These are phyloP conservation scores for Drosophila anomalata DNA, from an alignment of 2,888 invertebrate genomes.

Conservation along the genomic window DNA sequence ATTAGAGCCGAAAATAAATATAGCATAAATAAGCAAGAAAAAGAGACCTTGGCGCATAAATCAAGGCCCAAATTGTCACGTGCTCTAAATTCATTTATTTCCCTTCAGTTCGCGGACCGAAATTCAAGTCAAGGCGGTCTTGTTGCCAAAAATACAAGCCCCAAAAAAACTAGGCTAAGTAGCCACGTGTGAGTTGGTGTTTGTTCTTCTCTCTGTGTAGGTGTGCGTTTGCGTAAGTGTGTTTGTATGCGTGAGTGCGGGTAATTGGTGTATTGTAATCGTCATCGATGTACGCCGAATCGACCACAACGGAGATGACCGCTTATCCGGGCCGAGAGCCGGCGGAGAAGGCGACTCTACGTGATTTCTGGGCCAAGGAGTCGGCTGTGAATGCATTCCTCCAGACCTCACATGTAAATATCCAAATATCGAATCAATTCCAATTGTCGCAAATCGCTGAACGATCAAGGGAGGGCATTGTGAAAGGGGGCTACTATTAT, in stretches of 20 bases:
- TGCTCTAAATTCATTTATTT: constrained; percentile 74
- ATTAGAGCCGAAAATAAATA: constrained; percentile 49
- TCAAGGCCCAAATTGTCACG: constrained; percentile 68
- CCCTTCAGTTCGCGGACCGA: constrained; percentile 16
- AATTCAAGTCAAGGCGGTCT: constrained; percentile 60
- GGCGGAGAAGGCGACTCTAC: constrained; percentile 70
- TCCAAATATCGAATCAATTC: constrained; percentile 10
- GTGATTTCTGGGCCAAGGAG: constrained; percentile 82
- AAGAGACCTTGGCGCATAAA: constrained; percentile 56
- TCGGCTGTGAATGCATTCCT: constrained; percentile 81
- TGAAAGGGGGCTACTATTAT: constrained; percentile 16
- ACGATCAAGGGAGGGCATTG: constrained; percentile 1
- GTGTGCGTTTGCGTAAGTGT: neutral
- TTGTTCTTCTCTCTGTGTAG: neutral
- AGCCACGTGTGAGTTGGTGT: constrained; percentile 9
- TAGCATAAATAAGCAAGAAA: constrained; percentile 27
- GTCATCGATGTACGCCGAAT: constrained; percentile 69
- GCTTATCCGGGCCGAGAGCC: constrained; percentile 65
- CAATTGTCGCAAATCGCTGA: constrained; percentile 6
- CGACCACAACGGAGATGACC: constrained; percentile 78
- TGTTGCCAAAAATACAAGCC: constrained; percentile 55
- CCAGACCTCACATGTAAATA: constrained; percentile 72
- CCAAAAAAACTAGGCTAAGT: constrained; percentile 61
- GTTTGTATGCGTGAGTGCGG: constrained; percentile 20
- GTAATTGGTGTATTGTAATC: constrained; percentile 30